These are phyloP conservation scores for Luehdorfia chinensis DNA, from an alignment of 1,140 invertebrate species.

Conservation along the genomic window DNA sequence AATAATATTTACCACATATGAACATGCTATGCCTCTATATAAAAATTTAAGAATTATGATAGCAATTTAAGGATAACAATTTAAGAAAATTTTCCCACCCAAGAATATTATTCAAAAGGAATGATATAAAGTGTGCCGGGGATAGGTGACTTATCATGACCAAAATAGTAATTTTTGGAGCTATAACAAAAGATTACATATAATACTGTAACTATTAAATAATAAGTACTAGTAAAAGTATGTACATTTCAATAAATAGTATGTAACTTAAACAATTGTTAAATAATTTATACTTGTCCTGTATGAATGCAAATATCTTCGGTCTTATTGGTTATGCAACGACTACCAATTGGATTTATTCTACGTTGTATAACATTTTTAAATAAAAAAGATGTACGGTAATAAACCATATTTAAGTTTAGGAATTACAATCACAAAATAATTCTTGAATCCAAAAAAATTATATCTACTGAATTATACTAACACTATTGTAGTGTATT, in stretches of 20 bases:
- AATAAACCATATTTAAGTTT: not conserved
- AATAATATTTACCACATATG: too few species aligned
- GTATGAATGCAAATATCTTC: slow-evolving; percentile 57
- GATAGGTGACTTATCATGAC: not conserved
- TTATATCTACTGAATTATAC: not conserved
- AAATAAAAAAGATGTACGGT: not conserved
- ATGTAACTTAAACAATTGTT: too few species aligned
- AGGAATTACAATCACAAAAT: not conserved
- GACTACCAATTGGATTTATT: slow-evolving; percentile 11
- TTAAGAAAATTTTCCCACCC: too few species aligned
- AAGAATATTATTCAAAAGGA: not conserved
- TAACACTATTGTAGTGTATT: too few species aligned
- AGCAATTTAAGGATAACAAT: too few species aligned
- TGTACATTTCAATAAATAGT: too few species aligned
- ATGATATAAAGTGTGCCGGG: not conserved
- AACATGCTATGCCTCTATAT: too few species aligned
- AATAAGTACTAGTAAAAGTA: too few species aligned
- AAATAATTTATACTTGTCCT: slow-evolving; percentile 47
- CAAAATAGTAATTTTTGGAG: not conserved
- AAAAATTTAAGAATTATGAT: too few species aligned
- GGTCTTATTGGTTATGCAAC: slow-evolving; percentile 47
- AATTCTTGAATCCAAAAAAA: not conserved
- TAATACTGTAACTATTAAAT: slow-evolving; percentile 4
- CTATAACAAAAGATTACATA: not conserved
- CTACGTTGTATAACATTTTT: not conserved